Evolutionary conservation across 2,888 invertebrate species (phyloP).

Genomic region (Cheiracanthium punctorium): DNA sequence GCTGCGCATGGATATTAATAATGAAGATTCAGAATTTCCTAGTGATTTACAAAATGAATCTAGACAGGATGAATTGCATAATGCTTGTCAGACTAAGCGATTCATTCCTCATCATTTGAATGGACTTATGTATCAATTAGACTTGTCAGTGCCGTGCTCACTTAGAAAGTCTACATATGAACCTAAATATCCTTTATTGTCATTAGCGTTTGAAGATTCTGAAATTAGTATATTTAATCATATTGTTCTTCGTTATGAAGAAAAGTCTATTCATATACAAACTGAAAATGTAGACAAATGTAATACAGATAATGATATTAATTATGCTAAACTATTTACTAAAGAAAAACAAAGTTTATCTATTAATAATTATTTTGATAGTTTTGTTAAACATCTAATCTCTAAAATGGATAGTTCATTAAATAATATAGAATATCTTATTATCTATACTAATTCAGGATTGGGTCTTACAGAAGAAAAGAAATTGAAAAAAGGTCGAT

Average conservation of each 20-base stretch:
- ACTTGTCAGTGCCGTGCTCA: constrained; percentile 29
- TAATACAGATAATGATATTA: constrained; percentile 22
- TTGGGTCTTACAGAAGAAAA: constrained; percentile 30
- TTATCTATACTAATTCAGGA: constrained; percentile 30
- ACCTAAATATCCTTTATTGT: constrained; percentile 34
- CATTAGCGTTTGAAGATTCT: constrained; percentile 31
- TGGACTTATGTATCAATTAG: constrained; percentile 24
- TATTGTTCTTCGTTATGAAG: constrained; percentile 35
- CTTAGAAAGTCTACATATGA: constrained; percentile 42
- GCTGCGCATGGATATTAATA: constrained; percentile 36
- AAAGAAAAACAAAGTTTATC: constrained; percentile 22
- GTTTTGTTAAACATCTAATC: constrained; percentile 39
- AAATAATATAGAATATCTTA: constrained; percentile 26
- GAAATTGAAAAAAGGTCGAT: constrained; percentile 30
- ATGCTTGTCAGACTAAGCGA: constrained; percentile 22
- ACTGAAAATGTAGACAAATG: constrained; percentile 30
- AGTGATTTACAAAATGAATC: constrained; percentile 19
- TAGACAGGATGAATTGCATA: not conserved
- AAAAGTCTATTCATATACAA: constrained; percentile 23
- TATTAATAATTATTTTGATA: constrained; percentile 31
- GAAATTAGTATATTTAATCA: constrained; percentile 27
- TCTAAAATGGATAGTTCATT: constrained; percentile 30
- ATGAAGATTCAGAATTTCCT: constrained; percentile 24
- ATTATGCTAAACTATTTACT: constrained; percentile 30
- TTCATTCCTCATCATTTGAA: constrained; percentile 20